Base-by-base conservation (phyloP, 2,797 vertebrate species). In the Gallinago stenura region DNA sequence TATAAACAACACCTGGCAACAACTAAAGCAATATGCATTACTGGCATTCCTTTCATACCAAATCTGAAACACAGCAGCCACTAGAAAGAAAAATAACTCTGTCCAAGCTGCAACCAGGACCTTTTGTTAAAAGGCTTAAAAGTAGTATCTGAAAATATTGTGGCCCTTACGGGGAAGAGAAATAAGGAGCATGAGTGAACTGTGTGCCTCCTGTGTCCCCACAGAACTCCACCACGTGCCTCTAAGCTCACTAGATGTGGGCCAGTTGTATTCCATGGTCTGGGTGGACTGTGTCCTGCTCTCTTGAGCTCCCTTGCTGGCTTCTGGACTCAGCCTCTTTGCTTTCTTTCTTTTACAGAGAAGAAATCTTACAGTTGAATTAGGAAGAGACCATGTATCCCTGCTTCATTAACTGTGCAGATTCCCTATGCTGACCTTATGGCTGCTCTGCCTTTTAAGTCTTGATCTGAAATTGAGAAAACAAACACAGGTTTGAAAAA, bases 141-240 rank as follows among this genome's bases (percentile, higher is more conserved):
- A 88, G 24, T n/a, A 24, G 7, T 70, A 41, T n/a, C 33, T 66
- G 17, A 62, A 62, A 2, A 54, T 0, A 18, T 58, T 0, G 2
- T 69, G n/a, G 28, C 22, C 77, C 68, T 68, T 53, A 33, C 22
- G 33, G 5, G 33, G 31, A 86, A 56, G 37, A 53, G 17, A 68
- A 72, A 19, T 4, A 28, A 69, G 58, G 18, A 64, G 37, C 22
- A 4, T 26, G 5, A 46, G 10, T 53, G 10, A 86, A 35, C 20
- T 71, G 21, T 53, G 37, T 75, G 25, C 14, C 26, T 90, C 15
- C 12, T n/a, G 60, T 39, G 0, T 5, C 15, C 26, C 15, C 11
- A 2, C 21, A 26, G n/a, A 86, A 26, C 33, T 58, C n/a, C 9
- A 45, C 14, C 1, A 0, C 0, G 0, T 41, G 15, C 43, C 48